These are phyloP conservation scores for Calameuta idolon DNA, from an alignment of 2,888 invertebrate species.

Conservation along the genomic window DNA sequence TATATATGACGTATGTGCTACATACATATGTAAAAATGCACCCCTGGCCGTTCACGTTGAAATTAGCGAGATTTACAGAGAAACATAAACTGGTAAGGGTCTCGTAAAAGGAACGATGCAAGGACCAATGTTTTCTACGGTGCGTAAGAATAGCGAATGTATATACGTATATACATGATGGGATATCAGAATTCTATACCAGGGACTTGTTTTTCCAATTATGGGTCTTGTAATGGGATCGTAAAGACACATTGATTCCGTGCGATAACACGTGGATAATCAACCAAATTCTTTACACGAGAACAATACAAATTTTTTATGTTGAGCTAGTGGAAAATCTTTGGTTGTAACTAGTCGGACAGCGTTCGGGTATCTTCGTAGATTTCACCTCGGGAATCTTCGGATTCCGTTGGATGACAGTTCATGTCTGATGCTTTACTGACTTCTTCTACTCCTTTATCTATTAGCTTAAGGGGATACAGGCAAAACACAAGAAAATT, in stretches of 20 bases:
- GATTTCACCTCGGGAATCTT: too few species aligned
- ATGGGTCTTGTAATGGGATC: neutral
- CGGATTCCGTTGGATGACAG: neutral
- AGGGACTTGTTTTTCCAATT: neutral
- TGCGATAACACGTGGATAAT: neutral
- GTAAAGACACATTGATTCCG: neutral
- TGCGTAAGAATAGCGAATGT: neutral
- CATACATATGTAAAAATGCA: neutral
- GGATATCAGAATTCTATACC: neutral
- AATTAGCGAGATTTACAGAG: conserved; percentile 63
- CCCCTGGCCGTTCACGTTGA: conserved; percentile 18
- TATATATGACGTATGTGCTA: neutral
- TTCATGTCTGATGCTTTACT: neutral
- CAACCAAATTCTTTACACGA: neutral
- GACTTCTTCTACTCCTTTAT: neutral
- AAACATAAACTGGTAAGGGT: conserved; percentile 52
- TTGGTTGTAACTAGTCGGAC: neutral
- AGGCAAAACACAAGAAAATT: neutral
- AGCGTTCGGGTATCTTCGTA: neutral
- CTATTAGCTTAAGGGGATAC: neutral
- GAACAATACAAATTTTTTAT: neutral
- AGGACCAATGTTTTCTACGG: conserved; percentile 7
- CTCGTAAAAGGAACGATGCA: conserved; percentile 36
- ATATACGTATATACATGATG: neutral
- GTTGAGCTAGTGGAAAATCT: neutral